These are phyloP conservation scores for Xestia ashworthii DNA, from an alignment of 2,888 invertebrate species.

Conservation along the genomic window DNA sequence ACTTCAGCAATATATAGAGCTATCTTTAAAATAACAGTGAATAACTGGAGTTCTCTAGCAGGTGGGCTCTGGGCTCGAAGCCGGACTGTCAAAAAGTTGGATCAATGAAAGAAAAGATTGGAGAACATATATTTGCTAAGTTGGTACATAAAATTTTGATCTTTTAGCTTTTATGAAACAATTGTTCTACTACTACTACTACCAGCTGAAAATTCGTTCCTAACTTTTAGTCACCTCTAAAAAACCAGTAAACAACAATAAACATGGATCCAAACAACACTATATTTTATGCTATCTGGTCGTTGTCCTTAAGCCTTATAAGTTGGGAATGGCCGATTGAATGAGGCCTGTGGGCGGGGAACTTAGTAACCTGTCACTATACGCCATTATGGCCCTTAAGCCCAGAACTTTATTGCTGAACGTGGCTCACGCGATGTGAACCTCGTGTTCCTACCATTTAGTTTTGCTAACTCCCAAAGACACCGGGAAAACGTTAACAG, in stretches of 20 bases:
- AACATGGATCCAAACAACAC: conserved; percentile 23
- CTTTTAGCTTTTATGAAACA: not conserved
- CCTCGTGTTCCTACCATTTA: conserved; percentile 34
- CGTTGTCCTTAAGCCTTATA: conserved; percentile 19
- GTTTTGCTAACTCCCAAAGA: conserved; percentile 11
- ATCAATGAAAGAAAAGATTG: not conserved
- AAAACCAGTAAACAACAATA: conserved; percentile 1
- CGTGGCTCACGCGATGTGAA: conserved; percentile 43
- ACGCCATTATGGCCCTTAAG: conserved; percentile 47
- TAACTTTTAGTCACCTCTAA: not conserved
- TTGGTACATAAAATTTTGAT: not conserved
- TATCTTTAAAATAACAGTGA: conserved; percentile 10
- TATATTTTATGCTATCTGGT: conserved; percentile 39
- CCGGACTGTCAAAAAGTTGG: not conserved
- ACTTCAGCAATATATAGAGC: not conserved
- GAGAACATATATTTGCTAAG: not conserved
- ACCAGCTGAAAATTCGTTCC: not conserved
- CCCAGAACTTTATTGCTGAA: conserved; percentile 42
- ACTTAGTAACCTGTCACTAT: conserved; percentile 46
- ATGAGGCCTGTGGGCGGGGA: conserved; percentile 55
- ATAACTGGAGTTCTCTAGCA: not conserved
- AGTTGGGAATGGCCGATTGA: conserved; percentile 35
- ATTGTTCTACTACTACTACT: not conserved
- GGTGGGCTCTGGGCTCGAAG: not conserved
- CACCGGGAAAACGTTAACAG: conserved; percentile 2